Base-by-base conservation (phyloP, 2,797 vertebrate species). In the Mormyrus hasselquistii region DNA sequence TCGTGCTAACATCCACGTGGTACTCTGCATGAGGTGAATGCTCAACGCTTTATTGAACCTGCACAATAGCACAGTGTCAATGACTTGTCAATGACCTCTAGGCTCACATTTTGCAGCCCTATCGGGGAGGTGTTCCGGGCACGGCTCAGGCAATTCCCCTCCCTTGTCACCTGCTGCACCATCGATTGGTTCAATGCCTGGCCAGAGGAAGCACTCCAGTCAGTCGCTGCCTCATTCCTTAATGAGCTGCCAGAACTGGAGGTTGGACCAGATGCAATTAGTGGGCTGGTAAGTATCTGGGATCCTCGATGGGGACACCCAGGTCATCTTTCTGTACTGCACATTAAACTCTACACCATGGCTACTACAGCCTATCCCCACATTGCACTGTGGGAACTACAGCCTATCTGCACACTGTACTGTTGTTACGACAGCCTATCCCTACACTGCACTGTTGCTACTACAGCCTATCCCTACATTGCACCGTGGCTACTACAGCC, bases 151-250 rank as follows among this genome's bases (percentile, higher is more conserved):
- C 98, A 98, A 94, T 99, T 99, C 92, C 98, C 98, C 34, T 98
- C 97, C 2, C 94, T 98, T 0, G 97, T 98, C 92, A 99, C 96
- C 84, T 98, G 97, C 94, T 98, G 97, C 82, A 98, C 98, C 41
- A 98, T 98, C 3, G 97, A 98, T 94, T 99, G 98, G 97, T 99
- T 99, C 94, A 97, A 95, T 0, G 94, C 97, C 89, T 99, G 98
- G 98, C 97, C 98, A n/a, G 90, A 96, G 34, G 97, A 99, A 93
- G 97, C 97, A 25, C 94, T 99, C 90, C 93, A 96, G 86, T 97
- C 96, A 0, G 96, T 99, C 82, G 97, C 98, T 5, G 91, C 93
- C 53, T 96, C 91, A 5, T 97, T 96, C 93, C 94, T 99, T 73
- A 94, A 90, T 0, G 96, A 98, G 41, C 93, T 97, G 88, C 96